A percentile compares a stretch with the other conserved stretches of the same genome.
These are phyloP conservation scores for Drosophila testacea DNA, from an alignment of 2,888 invertebrate genomes.

Conservation along the genomic window DNA sequence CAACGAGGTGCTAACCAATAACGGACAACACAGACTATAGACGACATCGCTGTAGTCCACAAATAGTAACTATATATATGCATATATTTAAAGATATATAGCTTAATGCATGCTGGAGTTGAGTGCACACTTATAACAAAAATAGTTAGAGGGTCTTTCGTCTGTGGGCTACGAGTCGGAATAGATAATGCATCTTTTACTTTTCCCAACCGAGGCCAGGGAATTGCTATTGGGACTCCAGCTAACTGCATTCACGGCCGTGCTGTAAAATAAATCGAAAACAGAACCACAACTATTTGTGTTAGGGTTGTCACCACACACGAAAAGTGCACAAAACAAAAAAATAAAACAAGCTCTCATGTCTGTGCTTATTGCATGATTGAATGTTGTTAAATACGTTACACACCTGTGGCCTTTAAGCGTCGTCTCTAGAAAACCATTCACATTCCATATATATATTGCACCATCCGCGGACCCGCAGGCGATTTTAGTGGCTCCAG, in stretches of 20 bases:
- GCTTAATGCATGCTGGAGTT: slow-evolving; percentile 24
- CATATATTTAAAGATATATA: slow-evolving; percentile 2
- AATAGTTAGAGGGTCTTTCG: background rate
- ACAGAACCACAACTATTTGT: slow-evolving; percentile 71
- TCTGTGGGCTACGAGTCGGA: slow-evolving; percentile 86
- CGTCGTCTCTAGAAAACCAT: slow-evolving; percentile 90
- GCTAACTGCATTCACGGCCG: slow-evolving; percentile 93
- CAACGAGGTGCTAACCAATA: slow-evolving; percentile 30
- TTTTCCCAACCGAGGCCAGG: slow-evolving; percentile 93
- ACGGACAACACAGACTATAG: slow-evolving; percentile 6
- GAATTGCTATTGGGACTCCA: slow-evolving; percentile 94
- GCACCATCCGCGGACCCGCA: slow-evolving; percentile 97
- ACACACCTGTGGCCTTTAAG: slow-evolving; percentile 92
- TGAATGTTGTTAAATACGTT: background rate
- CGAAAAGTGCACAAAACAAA: too few relatives aligned
- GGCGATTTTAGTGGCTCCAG: slow-evolving; percentile 94
- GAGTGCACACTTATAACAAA: slow-evolving; percentile 23
- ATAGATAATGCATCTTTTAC: slow-evolving; percentile 93
- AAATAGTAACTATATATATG: slow-evolving; percentile 10
- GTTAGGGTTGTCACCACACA: slow-evolving; percentile 47
- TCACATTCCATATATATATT: slow-evolving; percentile 95
- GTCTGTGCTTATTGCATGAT: background rate
- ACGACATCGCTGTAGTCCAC: background rate
- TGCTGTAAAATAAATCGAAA: slow-evolving; percentile 88
- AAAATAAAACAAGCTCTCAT: too few relatives aligned